Conservation (phyloP, 2,888 invertebrate genomes). For the Eupsilia transversa region DNA sequence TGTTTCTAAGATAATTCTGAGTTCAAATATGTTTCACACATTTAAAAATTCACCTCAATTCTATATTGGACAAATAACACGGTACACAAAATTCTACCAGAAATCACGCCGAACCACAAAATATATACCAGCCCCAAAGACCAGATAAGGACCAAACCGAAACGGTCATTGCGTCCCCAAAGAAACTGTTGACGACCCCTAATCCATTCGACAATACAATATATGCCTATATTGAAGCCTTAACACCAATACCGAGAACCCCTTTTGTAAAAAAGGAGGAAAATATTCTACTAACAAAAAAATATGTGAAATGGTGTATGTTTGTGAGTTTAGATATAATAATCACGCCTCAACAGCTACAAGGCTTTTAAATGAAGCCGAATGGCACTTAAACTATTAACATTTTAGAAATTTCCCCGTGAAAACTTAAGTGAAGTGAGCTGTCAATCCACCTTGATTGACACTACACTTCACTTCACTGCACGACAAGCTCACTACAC, state of each 20-base stretch:
- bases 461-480: too few relatives aligned
- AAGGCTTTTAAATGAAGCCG: not conserved
- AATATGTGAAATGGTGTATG: not conserved
- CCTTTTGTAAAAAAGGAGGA: constrained; percentile 75
- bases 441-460: too few relatives aligned
- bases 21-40: not conserved
- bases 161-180: constrained; percentile 56
- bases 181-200: constrained; percentile 77
- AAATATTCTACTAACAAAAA: constrained; percentile 12
- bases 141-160: constrained; percentile 55
- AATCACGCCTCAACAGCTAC: too few relatives aligned
- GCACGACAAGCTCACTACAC: too few relatives aligned
- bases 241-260: constrained; percentile 67
- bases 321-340: not conserved
- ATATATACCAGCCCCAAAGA: constrained; percentile 3
- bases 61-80: constrained; percentile 6
- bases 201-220: constrained; percentile 78
- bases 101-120: constrained; percentile 23
- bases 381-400: too few relatives aligned
- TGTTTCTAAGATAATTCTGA: not conserved
- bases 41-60: not conserved
- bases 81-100: not conserved
- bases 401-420: too few relatives aligned
- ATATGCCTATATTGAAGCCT: constrained; percentile 72
- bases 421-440: too few relatives aligned